A percentile compares a stretch with the other conserved stretches of the same genome.
Conservation (phyloP, 2,888 invertebrate genomes). For the Acanthococcus lagerstroemiae region DNA sequence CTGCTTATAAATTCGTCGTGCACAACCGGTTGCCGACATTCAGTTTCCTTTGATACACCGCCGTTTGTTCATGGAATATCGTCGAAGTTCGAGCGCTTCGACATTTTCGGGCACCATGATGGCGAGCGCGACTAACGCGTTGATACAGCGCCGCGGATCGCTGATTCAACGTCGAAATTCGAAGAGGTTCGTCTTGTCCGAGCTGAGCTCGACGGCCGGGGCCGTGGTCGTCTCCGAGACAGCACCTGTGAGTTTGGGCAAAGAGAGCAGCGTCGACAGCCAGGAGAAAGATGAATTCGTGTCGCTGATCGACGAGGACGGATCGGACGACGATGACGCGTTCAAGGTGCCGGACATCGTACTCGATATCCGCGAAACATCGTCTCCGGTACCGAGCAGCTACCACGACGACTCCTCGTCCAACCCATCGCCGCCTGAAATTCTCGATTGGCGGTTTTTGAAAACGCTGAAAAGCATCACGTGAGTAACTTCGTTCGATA, state of each 20-base stretch:
- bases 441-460: neutral
- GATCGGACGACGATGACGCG: slow-evolving; percentile 37
- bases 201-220: slow-evolving; percentile 44
- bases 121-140: slow-evolving; percentile 1
- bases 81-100: too few species aligned
- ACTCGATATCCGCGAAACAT: neutral
- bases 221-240: slow-evolving; percentile 6
- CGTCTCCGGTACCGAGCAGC: neutral
- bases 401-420: too few species aligned
- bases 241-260: slow-evolving; percentile 31
- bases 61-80: too few species aligned
- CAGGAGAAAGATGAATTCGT: slow-evolving; percentile 21
- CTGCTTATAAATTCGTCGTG: too few species aligned
- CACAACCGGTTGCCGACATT: too few species aligned
- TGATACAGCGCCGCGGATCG: slow-evolving; percentile 12
- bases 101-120: too few species aligned
- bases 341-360: slow-evolving; percentile 39
- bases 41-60: too few species aligned
- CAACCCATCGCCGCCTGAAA: neutral
- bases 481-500: too few species aligned
- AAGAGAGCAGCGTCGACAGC: slow-evolving; percentile 28
- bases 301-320: slow-evolving; percentile 5
- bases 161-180: slow-evolving; percentile 50
- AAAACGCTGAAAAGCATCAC: neutral
- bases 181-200: slow-evolving; percentile 62